phyloP scores from a whole-genome alignment of 23 tunicate species.

The Oikopleura albicans region DNA sequence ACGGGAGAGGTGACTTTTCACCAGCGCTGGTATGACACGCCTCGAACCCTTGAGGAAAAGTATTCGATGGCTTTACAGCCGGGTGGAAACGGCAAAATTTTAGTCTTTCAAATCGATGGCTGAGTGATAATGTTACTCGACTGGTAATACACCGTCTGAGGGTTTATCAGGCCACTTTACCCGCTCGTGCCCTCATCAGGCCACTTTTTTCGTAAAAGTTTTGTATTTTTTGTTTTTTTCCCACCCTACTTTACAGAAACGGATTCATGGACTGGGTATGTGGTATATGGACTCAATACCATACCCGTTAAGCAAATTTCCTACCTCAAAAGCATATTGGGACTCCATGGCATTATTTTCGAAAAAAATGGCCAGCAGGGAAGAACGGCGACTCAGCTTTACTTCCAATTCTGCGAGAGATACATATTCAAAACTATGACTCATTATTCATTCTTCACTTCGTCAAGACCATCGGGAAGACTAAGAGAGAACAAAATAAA shows the following conservation, averaged over 20 bases:
- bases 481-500: no score
- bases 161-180: no score
- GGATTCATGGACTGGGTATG: not conserved
- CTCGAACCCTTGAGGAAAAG: not conserved
- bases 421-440: no score
- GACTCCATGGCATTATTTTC: not conserved
- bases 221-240: not conserved
- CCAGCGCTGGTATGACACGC: slow-evolving; percentile 17
- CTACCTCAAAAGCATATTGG: not conserved
- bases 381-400: no score
- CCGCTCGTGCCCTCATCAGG: no score
- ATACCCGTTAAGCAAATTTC: not conserved
- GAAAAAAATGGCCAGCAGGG: not conserved
- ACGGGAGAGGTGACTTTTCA: not conserved
- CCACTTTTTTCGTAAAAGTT: not conserved
- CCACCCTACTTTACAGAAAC: not conserved
- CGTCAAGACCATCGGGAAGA: no score
- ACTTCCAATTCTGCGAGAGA: no score
- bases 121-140: no score
- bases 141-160: no score
- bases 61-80: not conserved
- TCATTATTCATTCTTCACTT: no score
- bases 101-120: no score
- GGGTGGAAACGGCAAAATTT: no score
- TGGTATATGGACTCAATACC: not conserved